Evolutionary conservation across 2,888 invertebrate species (phyloP).

Genomic region (Spodoptera littoralis): DNA sequence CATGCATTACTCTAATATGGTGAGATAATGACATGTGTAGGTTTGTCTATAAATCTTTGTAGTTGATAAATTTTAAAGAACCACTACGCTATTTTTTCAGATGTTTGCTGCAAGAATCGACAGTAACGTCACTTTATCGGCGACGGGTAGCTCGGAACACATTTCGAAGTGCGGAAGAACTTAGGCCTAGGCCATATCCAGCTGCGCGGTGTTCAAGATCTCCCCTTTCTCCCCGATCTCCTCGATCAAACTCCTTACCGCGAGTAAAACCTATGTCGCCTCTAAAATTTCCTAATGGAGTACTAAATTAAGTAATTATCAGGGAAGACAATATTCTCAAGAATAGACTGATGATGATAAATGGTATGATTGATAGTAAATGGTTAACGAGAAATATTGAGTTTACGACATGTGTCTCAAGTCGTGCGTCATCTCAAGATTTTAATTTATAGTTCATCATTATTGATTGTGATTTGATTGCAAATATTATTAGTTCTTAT

Average conservation of each 20-base stretch:
- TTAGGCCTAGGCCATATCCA: slow-evolving; percentile 77
- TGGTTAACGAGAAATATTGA: no score
- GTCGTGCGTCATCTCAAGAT: no score
- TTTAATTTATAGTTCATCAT: neutral
- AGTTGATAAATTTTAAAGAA: no score
- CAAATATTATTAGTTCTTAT: neutral
- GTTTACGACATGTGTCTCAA: no score
- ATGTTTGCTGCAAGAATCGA: slow-evolving; percentile 80
- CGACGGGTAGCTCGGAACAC: slow-evolving; percentile 74
- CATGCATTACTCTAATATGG: no score
- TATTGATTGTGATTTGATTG: slow-evolving; percentile 8
- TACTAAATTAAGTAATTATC: slow-evolving; percentile 38
- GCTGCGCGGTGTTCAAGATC: slow-evolving; percentile 59
- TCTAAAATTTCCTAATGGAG: slow-evolving; percentile 69
- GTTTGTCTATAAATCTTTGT: no score
- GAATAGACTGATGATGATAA: slow-evolving; percentile 3
- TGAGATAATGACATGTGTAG: no score
- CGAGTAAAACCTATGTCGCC: slow-evolving; percentile 70
- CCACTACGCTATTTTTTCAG: slow-evolving; percentile 59
- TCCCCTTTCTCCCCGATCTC: slow-evolving; percentile 63
- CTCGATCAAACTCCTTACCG: slow-evolving; percentile 76
- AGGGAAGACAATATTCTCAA: slow-evolving; percentile 22
- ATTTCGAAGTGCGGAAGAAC: slow-evolving; percentile 81
- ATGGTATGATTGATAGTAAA: neutral
- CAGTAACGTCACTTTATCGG: slow-evolving; percentile 74